These are phyloP conservation scores for Wasmannia auropunctata DNA, from an alignment of 1,140 invertebrate species.

Conservation along the genomic window DNA sequence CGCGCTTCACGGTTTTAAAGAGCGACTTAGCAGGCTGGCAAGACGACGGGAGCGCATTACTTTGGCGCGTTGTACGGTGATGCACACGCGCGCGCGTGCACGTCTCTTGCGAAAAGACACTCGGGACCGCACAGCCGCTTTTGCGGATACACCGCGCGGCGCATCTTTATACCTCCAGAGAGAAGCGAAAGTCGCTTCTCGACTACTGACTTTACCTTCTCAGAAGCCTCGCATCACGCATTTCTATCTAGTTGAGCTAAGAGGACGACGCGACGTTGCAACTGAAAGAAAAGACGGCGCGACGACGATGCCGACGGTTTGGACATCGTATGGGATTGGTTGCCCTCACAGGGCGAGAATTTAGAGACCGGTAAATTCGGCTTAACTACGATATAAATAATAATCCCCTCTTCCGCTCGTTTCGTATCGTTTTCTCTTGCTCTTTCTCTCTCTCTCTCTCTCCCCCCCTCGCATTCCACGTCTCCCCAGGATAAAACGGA, in stretches of 20 bases:
- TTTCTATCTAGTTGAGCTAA: background rate
- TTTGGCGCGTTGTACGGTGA: background rate
- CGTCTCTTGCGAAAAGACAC: conserved; percentile 28
- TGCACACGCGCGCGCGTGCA: background rate
- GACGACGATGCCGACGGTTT: background rate
- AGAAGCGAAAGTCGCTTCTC: conserved; percentile 18
- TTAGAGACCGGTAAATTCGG: conserved; percentile 21
- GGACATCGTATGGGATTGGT: conserved; percentile 6
- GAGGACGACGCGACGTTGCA: background rate
- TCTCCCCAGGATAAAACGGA: conserved; percentile 54
- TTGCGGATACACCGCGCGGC: conserved; percentile 7
- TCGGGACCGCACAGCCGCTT: background rate
- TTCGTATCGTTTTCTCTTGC: background rate
- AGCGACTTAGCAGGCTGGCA: conserved; percentile 25
- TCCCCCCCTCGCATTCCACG: background rate
- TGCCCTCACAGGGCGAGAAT: background rate
- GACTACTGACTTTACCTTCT: conserved; percentile 42
- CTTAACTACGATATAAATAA: conserved; percentile 18
- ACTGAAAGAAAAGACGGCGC: background rate
- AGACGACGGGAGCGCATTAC: conserved; percentile 23
- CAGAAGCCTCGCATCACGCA: conserved; percentile 13
- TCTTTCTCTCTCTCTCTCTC: background rate
- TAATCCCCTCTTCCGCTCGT: background rate
- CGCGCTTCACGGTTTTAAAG: conserved; percentile 14
- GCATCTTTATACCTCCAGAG: conserved; percentile 12